Percentiles rank a stretch among this genome's conserved stretches.
These are phyloP conservation scores for Augochlora pura DNA, from an alignment of 1,140 invertebrate species.

Conservation along the genomic window DNA sequence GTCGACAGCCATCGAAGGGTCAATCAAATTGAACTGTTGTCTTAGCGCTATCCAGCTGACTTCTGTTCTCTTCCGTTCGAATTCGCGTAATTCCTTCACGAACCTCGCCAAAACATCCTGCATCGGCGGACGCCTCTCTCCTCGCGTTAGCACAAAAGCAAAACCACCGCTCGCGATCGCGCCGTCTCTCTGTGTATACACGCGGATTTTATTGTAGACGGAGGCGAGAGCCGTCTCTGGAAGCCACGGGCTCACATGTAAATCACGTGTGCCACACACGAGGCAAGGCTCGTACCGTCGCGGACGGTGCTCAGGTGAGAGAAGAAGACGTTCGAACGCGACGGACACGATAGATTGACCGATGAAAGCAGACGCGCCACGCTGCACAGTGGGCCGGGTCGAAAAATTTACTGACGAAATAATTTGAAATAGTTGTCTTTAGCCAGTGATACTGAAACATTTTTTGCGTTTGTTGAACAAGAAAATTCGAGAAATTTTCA, in stretches of 20 bases:
- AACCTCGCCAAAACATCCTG: slow-evolving; percentile 67
- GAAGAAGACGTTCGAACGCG: slow-evolving; percentile 33
- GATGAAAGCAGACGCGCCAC: neutral
- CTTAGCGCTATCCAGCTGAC: neutral
- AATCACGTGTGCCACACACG: slow-evolving; percentile 64
- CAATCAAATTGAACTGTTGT: too few species aligned
- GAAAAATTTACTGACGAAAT: too few species aligned
- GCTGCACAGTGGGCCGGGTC: too few species aligned
- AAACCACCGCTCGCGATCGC: slow-evolving; percentile 41
- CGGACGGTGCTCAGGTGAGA: slow-evolving; percentile 30
- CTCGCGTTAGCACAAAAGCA: slow-evolving; percentile 47
- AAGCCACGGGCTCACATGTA: slow-evolving; percentile 59
- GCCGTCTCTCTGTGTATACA: slow-evolving; percentile 9
- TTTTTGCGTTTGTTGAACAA: too few species aligned
- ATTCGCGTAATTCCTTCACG: slow-evolving; percentile 66
- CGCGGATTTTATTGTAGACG: slow-evolving; percentile 28
- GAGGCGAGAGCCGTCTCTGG: slow-evolving; percentile 47
- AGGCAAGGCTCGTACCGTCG: slow-evolving; percentile 41
- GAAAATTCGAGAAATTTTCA: too few species aligned
- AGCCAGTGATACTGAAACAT: too few species aligned
- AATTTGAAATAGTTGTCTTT: too few species aligned
- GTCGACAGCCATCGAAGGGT: too few species aligned
- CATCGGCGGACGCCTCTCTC: slow-evolving; percentile 50
- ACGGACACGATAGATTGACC: neutral
- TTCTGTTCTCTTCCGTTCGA: slow-evolving; percentile 23